Conservation (phyloP, 1,140 invertebrate species). For the Sarcophaga bullata region DNA sequence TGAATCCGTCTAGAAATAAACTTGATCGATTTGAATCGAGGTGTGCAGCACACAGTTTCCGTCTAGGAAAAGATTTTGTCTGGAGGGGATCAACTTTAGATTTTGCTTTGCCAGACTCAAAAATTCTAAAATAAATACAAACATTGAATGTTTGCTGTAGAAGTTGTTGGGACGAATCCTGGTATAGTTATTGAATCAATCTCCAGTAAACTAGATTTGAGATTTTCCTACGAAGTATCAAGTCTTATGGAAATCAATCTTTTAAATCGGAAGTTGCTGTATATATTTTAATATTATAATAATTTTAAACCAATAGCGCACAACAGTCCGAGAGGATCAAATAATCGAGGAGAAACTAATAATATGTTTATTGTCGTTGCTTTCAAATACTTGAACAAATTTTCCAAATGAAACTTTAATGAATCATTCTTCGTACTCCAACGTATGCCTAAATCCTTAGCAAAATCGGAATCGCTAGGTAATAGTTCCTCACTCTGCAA, state of each 20-base stretch:
- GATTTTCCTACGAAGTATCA: no score
- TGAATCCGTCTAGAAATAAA: conserved; percentile 58
- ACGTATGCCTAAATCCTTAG: conserved; percentile 34
- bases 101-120: conserved; percentile 40
- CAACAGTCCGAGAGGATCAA: no score
- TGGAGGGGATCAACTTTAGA: conserved; percentile 43
- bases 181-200: conserved; percentile 48
- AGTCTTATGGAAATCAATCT: no score
- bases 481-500: conserved; percentile 45
- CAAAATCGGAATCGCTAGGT: not conserved
- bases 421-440: no score
- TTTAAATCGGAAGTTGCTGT: no score
- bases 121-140: conserved; percentile 42
- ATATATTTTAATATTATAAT: no score
- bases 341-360: no score
- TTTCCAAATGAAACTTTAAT: conserved; percentile 57
- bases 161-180: conserved; percentile 51
- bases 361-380: no score
- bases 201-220: no score
- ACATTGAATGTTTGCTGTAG: conserved; percentile 12
- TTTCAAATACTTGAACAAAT: no score
- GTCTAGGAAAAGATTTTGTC: not conserved
- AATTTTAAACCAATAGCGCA: no score
- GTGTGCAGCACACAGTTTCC: no score
- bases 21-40: conserved; percentile 34